A percentile compares a stretch with the other conserved stretches of the same genome.
These are phyloP conservation scores for human DNA, from an alignment of 2,113 vertebrate genomes.

Conservation along the genomic window DNA sequence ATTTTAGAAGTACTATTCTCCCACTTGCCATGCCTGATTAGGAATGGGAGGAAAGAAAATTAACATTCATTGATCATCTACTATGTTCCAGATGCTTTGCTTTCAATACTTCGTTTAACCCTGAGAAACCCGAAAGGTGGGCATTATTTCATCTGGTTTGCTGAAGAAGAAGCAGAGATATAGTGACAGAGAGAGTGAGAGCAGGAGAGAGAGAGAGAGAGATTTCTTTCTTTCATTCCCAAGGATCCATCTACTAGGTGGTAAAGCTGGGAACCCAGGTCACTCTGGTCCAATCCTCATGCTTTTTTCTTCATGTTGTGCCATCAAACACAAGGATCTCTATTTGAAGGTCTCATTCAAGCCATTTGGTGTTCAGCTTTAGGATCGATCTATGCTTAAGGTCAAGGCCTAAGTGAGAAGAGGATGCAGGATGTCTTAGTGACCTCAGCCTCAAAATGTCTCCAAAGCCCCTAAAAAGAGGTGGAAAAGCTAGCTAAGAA, in stretches of 20 bases:
- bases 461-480: neutral
- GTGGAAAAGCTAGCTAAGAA: neutral
- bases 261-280: neutral
- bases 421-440: neutral
- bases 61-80: neutral
- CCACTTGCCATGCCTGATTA: neutral
- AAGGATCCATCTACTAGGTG: neutral
- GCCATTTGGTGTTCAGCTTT: neutral
- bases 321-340: neutral
- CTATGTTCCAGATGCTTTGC: neutral
- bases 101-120: neutral
- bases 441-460: neutral
- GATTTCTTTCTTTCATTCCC: neutral
- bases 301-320: neutral
- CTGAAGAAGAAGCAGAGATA: neutral
- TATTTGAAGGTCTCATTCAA: neutral
- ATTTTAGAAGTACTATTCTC: neutral
- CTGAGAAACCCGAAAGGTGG: neutral
- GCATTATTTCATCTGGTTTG: neutral
- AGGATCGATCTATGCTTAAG: neutral
- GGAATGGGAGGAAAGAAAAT: neutral
- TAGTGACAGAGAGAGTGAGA: neutral
- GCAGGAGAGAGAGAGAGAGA: neutral
- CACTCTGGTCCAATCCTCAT: neutral
- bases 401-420: neutral